Base-by-base conservation (phyloP, 2,888 invertebrate genomes). In the Anorthoa munda region DNA sequence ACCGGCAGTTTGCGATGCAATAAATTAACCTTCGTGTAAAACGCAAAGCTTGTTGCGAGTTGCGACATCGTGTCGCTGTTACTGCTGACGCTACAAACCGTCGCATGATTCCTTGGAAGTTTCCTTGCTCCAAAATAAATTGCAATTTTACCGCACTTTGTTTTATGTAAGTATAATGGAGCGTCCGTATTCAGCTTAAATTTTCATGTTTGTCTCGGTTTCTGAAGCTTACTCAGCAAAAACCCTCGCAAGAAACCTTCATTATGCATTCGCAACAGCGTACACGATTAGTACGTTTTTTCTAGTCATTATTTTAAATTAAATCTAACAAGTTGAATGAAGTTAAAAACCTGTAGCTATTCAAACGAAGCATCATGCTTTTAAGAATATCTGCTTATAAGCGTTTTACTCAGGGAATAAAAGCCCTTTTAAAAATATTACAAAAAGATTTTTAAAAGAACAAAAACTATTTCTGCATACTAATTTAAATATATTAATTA, bases 1-100 rank as follows among this genome's bases (percentile, higher is more conserved):
- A 73, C 72, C 75, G 81, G 77, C 80, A 86, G 79, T 85, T 85
- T 78, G 66, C 72, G 73, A 82, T 78, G 81, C 75, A 75, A 87
- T 88, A 83, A 87, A 89, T 86, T 82, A 82, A 73, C 82, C 76
- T 69, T 55, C 59, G 72, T 81, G 80, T 79, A 78, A 74, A 74
- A 80, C 56, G 60, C 75, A 69, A 51, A 75, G 74, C 67, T 81
- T 75, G 69, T 79, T 79, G 79, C 73, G 73, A 73, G 69, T 79
- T 79, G 79, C 73, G 73, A 73, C 82, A 75, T 70, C 58, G 59
- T 64, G 65, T 60, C 66, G 53, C 58, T 70, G 66, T 70, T 80
- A 79, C 66, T 72, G 69, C 69, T 56, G 53, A 65, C 60, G 56
- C 4, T 64, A 13, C 53, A 69, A 84, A 73, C 55, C 73, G n/a